Percentiles rank a stretch among this genome's conserved stretches.
Conservation (phyloP, 2,797 vertebrate species). For the Saxicola maurus region DNA sequence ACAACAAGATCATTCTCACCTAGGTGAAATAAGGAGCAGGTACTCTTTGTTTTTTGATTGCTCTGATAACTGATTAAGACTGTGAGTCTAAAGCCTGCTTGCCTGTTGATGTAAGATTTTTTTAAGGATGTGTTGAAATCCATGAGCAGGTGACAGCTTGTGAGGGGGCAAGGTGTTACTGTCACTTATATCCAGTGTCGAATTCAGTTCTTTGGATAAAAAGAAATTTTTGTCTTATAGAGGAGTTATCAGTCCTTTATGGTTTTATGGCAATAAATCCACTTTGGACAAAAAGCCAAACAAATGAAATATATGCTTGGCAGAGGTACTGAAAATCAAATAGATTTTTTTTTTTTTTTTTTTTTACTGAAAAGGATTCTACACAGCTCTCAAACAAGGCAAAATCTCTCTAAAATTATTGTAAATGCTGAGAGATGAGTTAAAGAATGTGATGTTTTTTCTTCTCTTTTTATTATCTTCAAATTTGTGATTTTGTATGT, state of each 20-base stretch:
- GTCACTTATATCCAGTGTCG: neutral
- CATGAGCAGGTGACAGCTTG: neutral
- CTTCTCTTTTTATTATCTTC: neutral
- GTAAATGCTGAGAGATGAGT: neutral
- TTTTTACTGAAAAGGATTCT: neutral
- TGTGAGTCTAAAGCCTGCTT: neutral
- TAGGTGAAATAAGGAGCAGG: neutral
- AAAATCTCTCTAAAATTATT: neutral
- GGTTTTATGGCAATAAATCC: neutral
- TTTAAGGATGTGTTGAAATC: neutral
- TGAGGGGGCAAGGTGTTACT: neutral
- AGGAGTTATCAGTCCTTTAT: neutral
- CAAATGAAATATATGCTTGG: neutral
- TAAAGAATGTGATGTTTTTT: neutral
- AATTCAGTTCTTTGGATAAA: neutral
- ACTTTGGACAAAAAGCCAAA: neutral
- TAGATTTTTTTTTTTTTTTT: neutral
- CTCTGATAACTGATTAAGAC: neutral
- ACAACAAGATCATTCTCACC: neutral
- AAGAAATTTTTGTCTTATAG: neutral
- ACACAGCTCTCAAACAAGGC: conserved; percentile 5
- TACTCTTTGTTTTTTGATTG: neutral
- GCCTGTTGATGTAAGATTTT: neutral
- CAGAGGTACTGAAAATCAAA: neutral
- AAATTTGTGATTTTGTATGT: neutral